Evolutionary conservation across 53 echinoderm and acorn worm genomes (phyloP).

Genomic region (Actinopyga echinites): DNA sequence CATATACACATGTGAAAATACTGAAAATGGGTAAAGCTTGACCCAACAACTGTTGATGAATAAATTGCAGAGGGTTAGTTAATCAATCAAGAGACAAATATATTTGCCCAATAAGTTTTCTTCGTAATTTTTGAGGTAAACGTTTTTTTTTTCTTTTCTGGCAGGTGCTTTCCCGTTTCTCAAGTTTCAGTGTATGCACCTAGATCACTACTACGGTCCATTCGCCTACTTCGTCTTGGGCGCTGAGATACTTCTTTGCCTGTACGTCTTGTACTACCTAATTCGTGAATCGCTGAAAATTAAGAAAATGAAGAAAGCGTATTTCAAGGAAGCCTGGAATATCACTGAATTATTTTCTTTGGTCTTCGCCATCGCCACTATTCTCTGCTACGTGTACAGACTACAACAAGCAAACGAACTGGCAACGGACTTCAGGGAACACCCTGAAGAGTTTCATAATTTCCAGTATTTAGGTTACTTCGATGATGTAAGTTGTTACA

Average conservation of each 20-base stretch:
- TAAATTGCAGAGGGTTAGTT: too few relatives aligned
- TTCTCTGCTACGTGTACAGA: constrained; percentile 78
- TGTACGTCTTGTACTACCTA: constrained; percentile 65
- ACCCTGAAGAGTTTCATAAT: constrained; percentile 59
- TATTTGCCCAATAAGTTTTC: too few relatives aligned
- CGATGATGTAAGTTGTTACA: constrained; percentile 92
- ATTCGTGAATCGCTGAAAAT: constrained; percentile 60
- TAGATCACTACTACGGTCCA: constrained; percentile 86
- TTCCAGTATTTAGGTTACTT: constrained; percentile 84
- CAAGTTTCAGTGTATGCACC: constrained; percentile 72
- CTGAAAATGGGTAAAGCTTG: too few relatives aligned
- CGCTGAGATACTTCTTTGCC: constrained; percentile 68
- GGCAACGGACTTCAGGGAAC: constrained; percentile 54
- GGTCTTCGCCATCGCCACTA: constrained; percentile 57
- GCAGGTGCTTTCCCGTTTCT: constrained; percentile 65
- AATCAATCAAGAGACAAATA: too few relatives aligned
- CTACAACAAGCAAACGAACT: constrained; percentile 70
- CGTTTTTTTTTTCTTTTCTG: too few relatives aligned
- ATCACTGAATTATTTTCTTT: constrained; percentile 64
- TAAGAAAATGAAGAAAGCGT: constrained; percentile 73
- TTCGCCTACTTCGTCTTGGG: constrained; percentile 82
- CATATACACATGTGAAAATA: too few relatives aligned
- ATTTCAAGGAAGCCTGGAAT: constrained; percentile 77
- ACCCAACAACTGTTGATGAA: too few relatives aligned
- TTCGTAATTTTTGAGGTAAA: too few relatives aligned